These are phyloP conservation scores for Orchesellides sinensis DNA, from an alignment of 2,888 invertebrate genomes.

Conservation along the genomic window DNA sequence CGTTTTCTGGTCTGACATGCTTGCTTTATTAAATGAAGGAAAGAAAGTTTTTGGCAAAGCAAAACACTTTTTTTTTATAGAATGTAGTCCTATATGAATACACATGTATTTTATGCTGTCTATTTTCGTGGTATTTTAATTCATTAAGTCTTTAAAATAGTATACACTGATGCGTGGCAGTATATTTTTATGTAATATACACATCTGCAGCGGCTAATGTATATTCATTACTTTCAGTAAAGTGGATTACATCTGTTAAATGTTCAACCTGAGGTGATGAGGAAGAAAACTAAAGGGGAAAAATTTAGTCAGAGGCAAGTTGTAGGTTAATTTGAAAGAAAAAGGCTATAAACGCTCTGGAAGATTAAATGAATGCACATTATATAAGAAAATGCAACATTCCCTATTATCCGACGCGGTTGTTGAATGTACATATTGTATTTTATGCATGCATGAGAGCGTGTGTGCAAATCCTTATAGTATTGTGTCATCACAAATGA, in stretches of 20 bases:
- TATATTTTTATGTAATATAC: background rate
- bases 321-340: constrained; percentile 4
- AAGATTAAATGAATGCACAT: constrained; percentile 4
- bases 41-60: constrained; percentile 11
- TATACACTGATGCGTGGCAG: background rate
- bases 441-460: background rate
- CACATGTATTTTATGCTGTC: background rate
- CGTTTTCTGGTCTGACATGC: constrained; percentile 21
- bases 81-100: background rate
- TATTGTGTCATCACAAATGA: constrained; percentile 23
- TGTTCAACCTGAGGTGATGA: background rate
- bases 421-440: background rate
- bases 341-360: background rate
- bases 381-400: background rate
- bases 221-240: constrained; percentile 17
- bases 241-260: constrained; percentile 23
- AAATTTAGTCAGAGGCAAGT: background rate
- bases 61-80: background rate
- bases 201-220: background rate
- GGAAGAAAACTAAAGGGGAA: background rate
- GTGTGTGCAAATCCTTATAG: background rate
- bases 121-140: background rate
- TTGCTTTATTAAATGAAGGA: constrained; percentile 31
- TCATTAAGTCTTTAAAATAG: background rate
- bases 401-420: too few relatives aligned